Conservation (phyloP, 2,113 vertebrate species). For the Lepus timidus region DNA sequence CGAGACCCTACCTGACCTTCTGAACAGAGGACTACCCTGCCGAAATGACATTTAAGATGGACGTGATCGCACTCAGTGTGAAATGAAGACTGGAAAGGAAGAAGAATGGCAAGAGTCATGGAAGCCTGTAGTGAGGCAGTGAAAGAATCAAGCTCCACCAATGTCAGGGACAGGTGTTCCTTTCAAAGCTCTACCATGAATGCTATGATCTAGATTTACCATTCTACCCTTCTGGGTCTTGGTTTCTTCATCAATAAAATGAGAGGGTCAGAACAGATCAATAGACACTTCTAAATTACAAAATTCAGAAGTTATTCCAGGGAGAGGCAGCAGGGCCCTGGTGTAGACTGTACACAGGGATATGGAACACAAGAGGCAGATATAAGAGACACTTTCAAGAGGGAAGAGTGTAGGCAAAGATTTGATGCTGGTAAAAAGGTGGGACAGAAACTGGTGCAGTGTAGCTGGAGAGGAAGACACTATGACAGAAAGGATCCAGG, state of each 20-base stretch:
- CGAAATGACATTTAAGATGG: background rate
- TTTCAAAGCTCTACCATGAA: background rate
- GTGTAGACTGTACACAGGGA: background rate
- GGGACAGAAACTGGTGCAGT: background rate
- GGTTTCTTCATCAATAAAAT: background rate
- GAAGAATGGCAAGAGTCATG: background rate
- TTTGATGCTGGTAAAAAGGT: background rate
- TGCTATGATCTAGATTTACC: background rate
- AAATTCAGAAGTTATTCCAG: background rate
- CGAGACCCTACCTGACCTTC: background rate
- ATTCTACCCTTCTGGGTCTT: background rate
- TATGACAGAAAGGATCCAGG: rapidly evolving
- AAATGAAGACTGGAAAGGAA: background rate
- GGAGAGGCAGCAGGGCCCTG: background rate
- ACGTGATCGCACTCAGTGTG: background rate
- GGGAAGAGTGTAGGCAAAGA: background rate
- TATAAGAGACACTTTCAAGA: background rate
- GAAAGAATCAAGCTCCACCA: background rate
- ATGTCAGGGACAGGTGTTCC: too few relatives aligned
- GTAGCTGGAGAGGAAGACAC: background rate
- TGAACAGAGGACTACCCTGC: background rate
- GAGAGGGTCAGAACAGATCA: background rate
- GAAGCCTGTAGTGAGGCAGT: background rate
- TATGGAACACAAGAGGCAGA: background rate
- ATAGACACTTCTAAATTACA: background rate